Percentiles rank a stretch among this genome's conserved stretches.
Evolutionary conservation across 2,797 vertebrate species (phyloP).

Genomic region (Tangara arthus): DNA sequence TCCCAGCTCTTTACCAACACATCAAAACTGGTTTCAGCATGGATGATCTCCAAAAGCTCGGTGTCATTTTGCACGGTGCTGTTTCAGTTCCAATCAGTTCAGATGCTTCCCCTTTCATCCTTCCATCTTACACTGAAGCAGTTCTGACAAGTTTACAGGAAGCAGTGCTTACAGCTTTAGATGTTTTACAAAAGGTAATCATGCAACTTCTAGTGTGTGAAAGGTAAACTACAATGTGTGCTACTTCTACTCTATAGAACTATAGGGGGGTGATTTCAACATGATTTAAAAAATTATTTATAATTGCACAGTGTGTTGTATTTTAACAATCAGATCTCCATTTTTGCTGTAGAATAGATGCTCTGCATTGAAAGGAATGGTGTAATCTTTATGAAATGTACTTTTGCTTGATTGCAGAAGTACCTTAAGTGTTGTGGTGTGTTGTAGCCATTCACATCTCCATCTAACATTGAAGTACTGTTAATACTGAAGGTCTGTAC

Average conservation of each 20-base stretch:
- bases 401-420: background rate
- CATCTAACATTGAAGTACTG: background rate
- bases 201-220: background rate
- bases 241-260: background rate
- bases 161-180: slow-evolving; percentile 92
- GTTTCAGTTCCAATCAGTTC: slow-evolving; percentile 98
- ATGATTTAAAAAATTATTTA: background rate
- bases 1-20: slow-evolving; percentile 97
- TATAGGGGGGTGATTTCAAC: background rate
- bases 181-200: slow-evolving; percentile 96
- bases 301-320: background rate
- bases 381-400: background rate
- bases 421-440: background rate
- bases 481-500: background rate
- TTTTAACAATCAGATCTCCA: background rate
- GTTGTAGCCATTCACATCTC: background rate
- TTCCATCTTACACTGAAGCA: slow-evolving; percentile 97
- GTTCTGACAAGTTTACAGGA: slow-evolving; percentile 97
- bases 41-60: slow-evolving; percentile 94
- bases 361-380: background rate
- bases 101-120: slow-evolving; percentile 97
- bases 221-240: background rate
- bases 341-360: background rate
- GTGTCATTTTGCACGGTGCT: slow-evolving; percentile 92
- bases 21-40: slow-evolving; percentile 95